A percentile compares a stretch with the other conserved stretches of the same genome.
Conservation (phyloP, 2,888 invertebrate genomes). For the Erynnis tages region DNA sequence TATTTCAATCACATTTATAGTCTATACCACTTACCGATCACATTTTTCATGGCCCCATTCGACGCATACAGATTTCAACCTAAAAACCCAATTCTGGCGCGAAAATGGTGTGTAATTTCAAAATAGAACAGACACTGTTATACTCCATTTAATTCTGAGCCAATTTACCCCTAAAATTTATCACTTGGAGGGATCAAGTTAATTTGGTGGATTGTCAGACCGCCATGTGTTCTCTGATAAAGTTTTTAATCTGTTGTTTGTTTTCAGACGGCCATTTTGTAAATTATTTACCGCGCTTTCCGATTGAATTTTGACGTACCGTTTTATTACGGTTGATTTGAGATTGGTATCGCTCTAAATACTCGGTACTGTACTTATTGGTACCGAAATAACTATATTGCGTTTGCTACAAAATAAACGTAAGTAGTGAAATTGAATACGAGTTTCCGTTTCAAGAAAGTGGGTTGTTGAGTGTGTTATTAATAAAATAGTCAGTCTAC, state of each 20-base stretch:
- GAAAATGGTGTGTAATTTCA: constrained; percentile 27
- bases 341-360: constrained; percentile 8
- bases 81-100: constrained; percentile 51
- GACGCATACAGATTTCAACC: constrained; percentile 48
- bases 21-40: constrained; percentile 6
- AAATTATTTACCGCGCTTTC: constrained; percentile 28
- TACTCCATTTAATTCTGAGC: constrained; percentile 18
- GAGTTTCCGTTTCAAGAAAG: not conserved
- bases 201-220: constrained; percentile 16
- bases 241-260: constrained; percentile 37
- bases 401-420: not conserved
- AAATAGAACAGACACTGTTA: constrained; percentile 32
- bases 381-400: constrained; percentile 4
- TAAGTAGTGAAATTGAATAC: not conserved
- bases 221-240: constrained; percentile 39
- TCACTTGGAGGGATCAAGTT: not conserved
- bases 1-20: not conserved
- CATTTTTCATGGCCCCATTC: constrained; percentile 40
- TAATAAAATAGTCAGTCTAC: no score
- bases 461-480: no score
- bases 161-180: constrained; percentile 25
- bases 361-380: not conserved
- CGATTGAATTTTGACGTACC: constrained; percentile 26
- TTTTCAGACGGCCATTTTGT: constrained; percentile 32
- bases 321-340: not conserved